Percentiles rank a stretch among this genome's conserved stretches.
Evolutionary conservation across 2,113 vertebrate genomes (phyloP).

Genomic region (Cinclus mexicanus): DNA sequence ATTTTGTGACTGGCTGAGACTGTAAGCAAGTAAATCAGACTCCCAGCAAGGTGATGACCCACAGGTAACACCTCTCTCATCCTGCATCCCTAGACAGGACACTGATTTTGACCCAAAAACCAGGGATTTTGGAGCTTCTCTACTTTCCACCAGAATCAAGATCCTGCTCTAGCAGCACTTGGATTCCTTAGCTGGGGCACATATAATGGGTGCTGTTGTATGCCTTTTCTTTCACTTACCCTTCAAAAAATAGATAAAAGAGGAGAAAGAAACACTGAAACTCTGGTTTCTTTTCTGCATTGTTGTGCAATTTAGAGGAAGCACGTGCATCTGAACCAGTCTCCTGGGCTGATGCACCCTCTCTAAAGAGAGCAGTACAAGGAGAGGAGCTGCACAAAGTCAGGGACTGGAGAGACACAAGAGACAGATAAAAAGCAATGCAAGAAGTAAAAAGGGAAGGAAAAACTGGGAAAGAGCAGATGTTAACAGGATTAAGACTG

Average conservation of each 20-base stretch:
- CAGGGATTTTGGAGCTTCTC: background rate
- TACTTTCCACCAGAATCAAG: background rate
- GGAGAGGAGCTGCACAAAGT: background rate
- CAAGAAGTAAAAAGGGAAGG: background rate
- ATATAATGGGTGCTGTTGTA: background rate
- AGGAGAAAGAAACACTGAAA: background rate
- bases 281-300: background rate
- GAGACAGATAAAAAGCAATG: background rate
- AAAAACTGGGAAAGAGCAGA: background rate
- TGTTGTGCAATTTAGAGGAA: background rate
- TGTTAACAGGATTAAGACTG: background rate
- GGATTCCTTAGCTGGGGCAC: background rate
- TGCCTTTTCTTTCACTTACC: background rate
- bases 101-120: background rate
- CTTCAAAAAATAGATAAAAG: background rate
- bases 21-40: background rate
- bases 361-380: background rate
- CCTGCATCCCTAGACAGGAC: background rate
- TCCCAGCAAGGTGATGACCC: background rate
- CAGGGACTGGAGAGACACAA: background rate
- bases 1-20: rapidly evolving
- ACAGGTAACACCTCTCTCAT: background rate
- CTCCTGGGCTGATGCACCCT: background rate
- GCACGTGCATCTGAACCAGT: background rate
- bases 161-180: background rate